Base-by-base conservation (phyloP, 2,797 vertebrate genomes). In the Pangasius sanitwongsei region DNA sequence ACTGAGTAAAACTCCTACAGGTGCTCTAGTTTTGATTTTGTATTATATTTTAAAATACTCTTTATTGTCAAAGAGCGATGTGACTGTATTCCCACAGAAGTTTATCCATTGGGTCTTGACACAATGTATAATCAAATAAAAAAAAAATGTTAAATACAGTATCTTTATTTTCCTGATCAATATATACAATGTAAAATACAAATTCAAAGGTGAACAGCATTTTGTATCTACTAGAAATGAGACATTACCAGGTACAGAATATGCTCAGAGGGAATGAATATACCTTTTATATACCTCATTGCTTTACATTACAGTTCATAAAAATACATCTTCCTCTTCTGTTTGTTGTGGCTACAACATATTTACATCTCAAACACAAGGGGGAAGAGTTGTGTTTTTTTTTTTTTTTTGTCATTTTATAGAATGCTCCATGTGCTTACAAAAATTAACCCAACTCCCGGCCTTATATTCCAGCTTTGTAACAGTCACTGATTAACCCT, bases 261-360 rank as follows among this genome's bases (percentile, higher is more conserved):
- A 61, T 93, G 89, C 72, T 92, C 87, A 89, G 87, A 93, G 92
- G 93, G 93, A 95, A 95, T 95, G 93, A 94, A 94, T 93, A 91
- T 94, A 93, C 92, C 91, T 65, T 65, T 83, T 93, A 74, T 86
- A 83, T 91, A 86, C 81, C 87, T 89, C 92, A 89, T 90, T 57
- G 44, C 88, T 92, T 90, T 89, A 90, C 91, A 90, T 93, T 93
- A 92, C 93, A 92, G 81, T 89, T 93, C 93, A 95, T 93, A 96
- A 96, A 96, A 96, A 96, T 95, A 96, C 92, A 93, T 93, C 91
- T 92, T 87, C 72, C 91, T 87, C 74, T 75, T 89, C 74, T 93
- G 55, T 91, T 88, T 88, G 87, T 90, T 89, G 90, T 93, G 91
- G 93, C 67, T 89, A 93, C 57, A 91, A 92, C 89, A 78, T 95